Percentiles rank a stretch among this genome's conserved stretches.
phyloP scores from a whole-genome alignment of 2,888 invertebrate species.

The Cantharis flavilabris region DNA sequence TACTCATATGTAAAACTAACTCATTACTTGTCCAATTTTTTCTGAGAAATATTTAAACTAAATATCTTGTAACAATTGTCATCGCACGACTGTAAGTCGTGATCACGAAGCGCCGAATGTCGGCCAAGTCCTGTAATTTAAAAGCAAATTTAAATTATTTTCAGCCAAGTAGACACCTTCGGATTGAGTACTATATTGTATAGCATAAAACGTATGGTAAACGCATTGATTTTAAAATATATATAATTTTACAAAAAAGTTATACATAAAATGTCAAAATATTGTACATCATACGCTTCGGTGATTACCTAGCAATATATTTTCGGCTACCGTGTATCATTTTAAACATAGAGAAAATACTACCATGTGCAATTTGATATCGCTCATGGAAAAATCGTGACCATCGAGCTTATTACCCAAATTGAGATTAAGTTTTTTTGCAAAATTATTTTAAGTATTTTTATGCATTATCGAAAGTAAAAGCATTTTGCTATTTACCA shows the following conservation, averaged over 20 bases:
- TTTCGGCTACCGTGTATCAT: not conserved
- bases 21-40: constrained; percentile 1
- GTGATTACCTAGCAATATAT: not conserved
- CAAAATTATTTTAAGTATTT: not conserved
- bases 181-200: not conserved
- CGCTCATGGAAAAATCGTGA: not conserved
- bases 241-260: constrained; percentile 6
- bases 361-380: not conserved
- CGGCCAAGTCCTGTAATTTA: constrained; percentile 26
- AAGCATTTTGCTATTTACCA: not conserved
- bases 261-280: constrained; percentile 7
- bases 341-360: not conserved
- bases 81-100: constrained; percentile 25
- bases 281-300: not conserved
- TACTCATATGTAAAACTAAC: not conserved
- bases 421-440: not conserved
- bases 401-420: not conserved
- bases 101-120: constrained; percentile 29
- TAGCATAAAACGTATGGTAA: not conserved
- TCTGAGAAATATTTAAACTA: constrained; percentile 2
- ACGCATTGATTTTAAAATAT: constrained; percentile 3
- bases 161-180: not conserved
- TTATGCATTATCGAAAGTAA: not conserved
- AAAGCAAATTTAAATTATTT: constrained; percentile 18
- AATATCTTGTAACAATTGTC: constrained; percentile 11